Percentiles rank a stretch among this genome's conserved stretches.
These are phyloP conservation scores for Lasiurus borealis DNA, from an alignment of 2,113 vertebrate species.

Conservation along the genomic window DNA sequence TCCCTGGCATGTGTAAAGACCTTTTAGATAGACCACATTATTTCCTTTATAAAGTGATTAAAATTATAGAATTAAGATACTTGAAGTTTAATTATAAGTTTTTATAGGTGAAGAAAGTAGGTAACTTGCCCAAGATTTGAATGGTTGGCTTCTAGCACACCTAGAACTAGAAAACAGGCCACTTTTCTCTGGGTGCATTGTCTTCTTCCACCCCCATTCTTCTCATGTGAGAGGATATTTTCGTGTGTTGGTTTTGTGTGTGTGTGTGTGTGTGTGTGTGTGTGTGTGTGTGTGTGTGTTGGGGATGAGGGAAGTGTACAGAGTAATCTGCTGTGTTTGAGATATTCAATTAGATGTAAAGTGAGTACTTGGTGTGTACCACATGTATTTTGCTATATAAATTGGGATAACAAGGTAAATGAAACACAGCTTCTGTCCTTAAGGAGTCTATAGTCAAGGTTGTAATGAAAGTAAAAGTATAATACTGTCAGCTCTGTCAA, in stretches of 20 bases:
- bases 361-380: slow-evolving; percentile 15
- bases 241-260: not conserved
- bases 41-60: slow-evolving; percentile 31
- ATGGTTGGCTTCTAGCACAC: slow-evolving; percentile 9
- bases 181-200: not conserved
- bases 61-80: slow-evolving; percentile 50
- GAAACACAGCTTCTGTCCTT: not conserved
- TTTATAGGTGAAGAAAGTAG: slow-evolving; percentile 14
- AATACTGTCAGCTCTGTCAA: not conserved
- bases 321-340: slow-evolving; percentile 46
- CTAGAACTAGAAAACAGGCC: slow-evolving; percentile 23
- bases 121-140: not conserved
- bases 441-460: slow-evolving; percentile 5
- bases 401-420: not conserved
- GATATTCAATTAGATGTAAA: not conserved
- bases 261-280: not conserved
- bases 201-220: not conserved
- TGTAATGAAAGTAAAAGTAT: not conserved
- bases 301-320: not conserved
- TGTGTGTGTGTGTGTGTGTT: not conserved
- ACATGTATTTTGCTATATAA: not conserved
- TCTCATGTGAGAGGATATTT: not conserved
- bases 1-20: slow-evolving; percentile 1
- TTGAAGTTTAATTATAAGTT: slow-evolving; percentile 24
- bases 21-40: slow-evolving; percentile 50